Conservation (phyloP, 2,797 vertebrate genomes). For the Peromyscus eremicus region DNA sequence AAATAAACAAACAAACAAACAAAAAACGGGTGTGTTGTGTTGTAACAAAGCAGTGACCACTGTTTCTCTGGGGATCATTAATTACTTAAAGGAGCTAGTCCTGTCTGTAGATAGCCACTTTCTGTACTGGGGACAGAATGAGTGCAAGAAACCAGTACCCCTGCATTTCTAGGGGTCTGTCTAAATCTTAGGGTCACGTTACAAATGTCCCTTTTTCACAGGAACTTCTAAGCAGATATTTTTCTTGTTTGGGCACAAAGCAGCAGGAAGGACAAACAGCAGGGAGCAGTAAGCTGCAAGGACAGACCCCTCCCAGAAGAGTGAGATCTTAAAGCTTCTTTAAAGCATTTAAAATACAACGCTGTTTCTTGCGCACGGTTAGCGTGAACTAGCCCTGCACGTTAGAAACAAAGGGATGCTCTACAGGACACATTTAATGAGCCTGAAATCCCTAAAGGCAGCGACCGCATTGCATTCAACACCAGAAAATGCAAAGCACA, state of each 20-base stretch:
- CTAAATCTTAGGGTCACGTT: conserved; percentile 53
- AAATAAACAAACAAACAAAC: conserved; percentile 39
- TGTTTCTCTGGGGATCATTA: conserved; percentile 63
- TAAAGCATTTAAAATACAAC: not conserved
- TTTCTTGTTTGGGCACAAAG: conserved; percentile 60
- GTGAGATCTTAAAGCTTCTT: not conserved
- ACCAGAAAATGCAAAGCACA: conserved; percentile 15
- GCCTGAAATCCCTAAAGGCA: not conserved
- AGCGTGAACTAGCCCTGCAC: not conserved
- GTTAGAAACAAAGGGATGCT: not conserved
- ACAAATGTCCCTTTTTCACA: conserved; percentile 45
- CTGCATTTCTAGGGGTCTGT: not conserved
- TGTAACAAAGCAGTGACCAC: conserved; percentile 59
- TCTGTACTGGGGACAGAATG: not conserved
- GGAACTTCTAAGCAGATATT: conserved; percentile 57
- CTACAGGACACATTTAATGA: not conserved
- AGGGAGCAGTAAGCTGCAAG: conserved; percentile 5
- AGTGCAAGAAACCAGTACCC: not conserved
- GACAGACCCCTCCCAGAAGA: conserved; percentile 30
- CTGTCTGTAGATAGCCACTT: conserved; percentile 22
- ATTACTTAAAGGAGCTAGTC: conserved; percentile 56
- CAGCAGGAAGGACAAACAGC: conserved; percentile 14
- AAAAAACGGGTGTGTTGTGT: not conserved
- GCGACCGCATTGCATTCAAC: not conserved
- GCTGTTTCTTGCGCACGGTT: conserved; percentile 3